Conservation (phyloP, 2,113 vertebrate genomes). For the Ramphastos sulfuratus region DNA sequence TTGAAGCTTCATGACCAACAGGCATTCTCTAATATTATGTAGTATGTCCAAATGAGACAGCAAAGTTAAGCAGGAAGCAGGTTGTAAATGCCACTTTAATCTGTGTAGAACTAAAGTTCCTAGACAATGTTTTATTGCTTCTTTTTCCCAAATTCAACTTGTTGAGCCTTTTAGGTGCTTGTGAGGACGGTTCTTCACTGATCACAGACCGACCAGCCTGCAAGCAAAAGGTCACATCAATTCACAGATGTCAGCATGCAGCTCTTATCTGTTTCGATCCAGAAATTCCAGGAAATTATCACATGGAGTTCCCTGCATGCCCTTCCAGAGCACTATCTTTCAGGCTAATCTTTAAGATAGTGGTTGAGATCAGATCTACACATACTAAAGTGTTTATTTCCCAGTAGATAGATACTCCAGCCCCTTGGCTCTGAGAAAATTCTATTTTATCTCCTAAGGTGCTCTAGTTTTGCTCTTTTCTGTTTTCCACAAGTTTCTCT, state of each 20-base stretch:
- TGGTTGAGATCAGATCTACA: background rate
- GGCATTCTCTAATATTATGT: background rate
- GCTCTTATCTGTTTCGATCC: slow-evolving; percentile 31
- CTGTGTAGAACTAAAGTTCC: background rate
- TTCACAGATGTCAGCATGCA: slow-evolving; percentile 39
- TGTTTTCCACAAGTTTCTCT: background rate
- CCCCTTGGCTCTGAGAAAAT: background rate
- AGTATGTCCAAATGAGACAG: background rate
- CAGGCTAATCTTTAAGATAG: slow-evolving; percentile 11
- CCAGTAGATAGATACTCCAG: background rate
- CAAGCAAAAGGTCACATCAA: slow-evolving; percentile 24
- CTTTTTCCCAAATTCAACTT: background rate
- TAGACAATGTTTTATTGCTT: background rate
- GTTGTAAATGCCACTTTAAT: background rate
- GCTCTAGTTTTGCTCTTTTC: background rate
- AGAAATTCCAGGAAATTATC: slow-evolving; percentile 65
- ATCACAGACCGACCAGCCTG: background rate
- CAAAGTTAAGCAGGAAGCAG: background rate
- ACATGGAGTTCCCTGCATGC: slow-evolving; percentile 1
- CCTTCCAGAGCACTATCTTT: background rate
- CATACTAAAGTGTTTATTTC: background rate
- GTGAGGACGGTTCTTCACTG: background rate
- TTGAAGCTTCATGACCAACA: background rate
- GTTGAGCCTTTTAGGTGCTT: background rate
- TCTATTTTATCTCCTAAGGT: background rate